Base-by-base conservation (phyloP, 2,888 invertebrate species). In the Harpalus rufipes region DNA sequence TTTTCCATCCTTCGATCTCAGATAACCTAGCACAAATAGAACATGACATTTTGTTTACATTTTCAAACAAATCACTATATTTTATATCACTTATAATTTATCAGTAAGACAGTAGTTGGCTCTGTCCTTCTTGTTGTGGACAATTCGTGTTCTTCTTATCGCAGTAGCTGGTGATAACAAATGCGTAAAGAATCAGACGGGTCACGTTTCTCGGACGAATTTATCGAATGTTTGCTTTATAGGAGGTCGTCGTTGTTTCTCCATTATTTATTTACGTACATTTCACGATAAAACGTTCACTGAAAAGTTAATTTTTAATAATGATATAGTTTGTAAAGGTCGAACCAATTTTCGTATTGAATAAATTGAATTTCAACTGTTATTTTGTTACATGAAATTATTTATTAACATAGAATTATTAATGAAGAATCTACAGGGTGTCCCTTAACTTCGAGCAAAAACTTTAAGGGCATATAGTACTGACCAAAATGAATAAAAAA, bases 191-290 rank as follows among this genome's bases (percentile, higher is more conserved):
- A 74, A 14, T 10, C 44, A 74, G 72, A 74, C 72, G 41, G 72
- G 72, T 74, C 72, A 74, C 44, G 72, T 74, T 74, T 74, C 51
- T 74, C 32, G 7, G 68, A 14, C 39, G 63, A 7, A 32, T 18
- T 63, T 63, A 68, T 32, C 68, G 68, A 39, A 14, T 63, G 63
- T 63, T 63, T 63, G 18, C 10, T 63, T 21, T 68, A 7, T 8
- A 74, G 18, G 74, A 74, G 74, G 74, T 74, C 74, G 44, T 74
- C 21, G 74, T 12, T 51, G 72, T 51, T 74, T 74, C 44, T 74
- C 21, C 51, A 44, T 10, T 74, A 21, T 74, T 44, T 72, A 72
- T 41, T 72, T 74, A 74, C 51, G 74, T 8, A 51, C 41, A 74
- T 25, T 65, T n/a, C 32, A 59, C 16, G 44, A 51, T 59, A 51